These are phyloP conservation scores for Podilymbus podiceps DNA, from an alignment of 2,113 vertebrate genomes.

Conservation along the genomic window DNA sequence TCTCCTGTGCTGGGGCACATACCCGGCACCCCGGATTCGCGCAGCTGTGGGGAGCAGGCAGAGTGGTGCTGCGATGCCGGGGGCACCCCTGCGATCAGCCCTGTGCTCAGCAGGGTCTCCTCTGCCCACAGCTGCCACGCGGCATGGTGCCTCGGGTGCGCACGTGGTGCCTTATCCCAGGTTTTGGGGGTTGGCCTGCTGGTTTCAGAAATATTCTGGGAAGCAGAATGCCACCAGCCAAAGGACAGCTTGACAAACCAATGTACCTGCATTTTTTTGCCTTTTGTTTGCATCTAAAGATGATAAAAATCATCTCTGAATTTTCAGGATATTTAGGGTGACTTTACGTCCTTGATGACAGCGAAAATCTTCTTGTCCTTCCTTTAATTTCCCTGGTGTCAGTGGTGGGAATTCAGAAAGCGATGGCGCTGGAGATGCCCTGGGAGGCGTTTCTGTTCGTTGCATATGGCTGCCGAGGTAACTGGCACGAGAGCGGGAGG, in stretches of 20 bases:
- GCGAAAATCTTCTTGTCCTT: background rate
- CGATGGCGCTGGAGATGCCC: too few relatives aligned
- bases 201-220: background rate
- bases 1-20: rapidly evolving
- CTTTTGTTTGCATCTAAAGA: background rate
- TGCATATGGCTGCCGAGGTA: background rate
- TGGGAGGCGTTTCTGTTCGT: background rate
- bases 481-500: background rate
- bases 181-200: background rate
- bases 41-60: background rate
- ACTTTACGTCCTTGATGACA: background rate
- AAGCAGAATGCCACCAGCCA: background rate
- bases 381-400: background rate
- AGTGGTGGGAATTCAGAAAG: background rate
- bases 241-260: background rate
- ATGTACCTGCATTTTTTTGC: background rate
- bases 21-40: rapidly evolving
- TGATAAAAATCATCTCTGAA: background rate
- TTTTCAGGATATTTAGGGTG: background rate
- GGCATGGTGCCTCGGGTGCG: background rate
- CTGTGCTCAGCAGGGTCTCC: background rate
- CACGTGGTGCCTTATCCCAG: background rate
- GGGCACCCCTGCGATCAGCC: background rate
- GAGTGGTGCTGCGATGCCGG: background rate
- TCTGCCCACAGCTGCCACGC: background rate